Evolutionary conservation across 2,888 invertebrate species (phyloP).

Genomic region (Epinotia nisella): DNA sequence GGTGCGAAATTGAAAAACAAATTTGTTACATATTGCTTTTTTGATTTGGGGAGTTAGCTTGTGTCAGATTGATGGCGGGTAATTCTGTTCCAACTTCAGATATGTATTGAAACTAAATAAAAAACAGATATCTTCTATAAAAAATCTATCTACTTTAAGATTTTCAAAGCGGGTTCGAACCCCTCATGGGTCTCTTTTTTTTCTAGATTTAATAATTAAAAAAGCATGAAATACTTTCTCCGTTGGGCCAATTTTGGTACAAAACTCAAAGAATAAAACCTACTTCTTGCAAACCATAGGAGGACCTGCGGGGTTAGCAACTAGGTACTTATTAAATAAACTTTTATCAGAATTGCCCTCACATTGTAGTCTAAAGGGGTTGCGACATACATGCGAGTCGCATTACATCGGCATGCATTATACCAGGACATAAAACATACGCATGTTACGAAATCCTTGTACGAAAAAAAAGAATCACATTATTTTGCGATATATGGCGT

Average conservation of each 20-base stretch:
- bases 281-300: not conserved
- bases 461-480: conserved; percentile 34
- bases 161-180: too few species aligned
- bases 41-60: conserved; percentile 59
- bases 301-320: not conserved
- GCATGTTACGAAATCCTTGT: conserved; percentile 52
- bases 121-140: not conserved
- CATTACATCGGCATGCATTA: conserved; percentile 66
- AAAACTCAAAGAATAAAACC: too few species aligned
- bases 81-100: conserved; percentile 58
- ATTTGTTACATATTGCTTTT: conserved; percentile 85
- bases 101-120: not conserved
- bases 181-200: too few species aligned
- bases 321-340: not conserved
- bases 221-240: too few species aligned
- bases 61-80: conserved; percentile 53
- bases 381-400: conserved; percentile 62
- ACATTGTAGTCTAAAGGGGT: conserved; percentile 58
- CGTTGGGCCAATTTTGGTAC: too few species aligned
- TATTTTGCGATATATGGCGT: conserved; percentile 39
- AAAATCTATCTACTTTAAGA: too few species aligned
- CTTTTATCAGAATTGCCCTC: conserved; percentile 52
- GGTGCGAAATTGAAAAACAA: conserved; percentile 85
- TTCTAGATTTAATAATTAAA: too few species aligned
- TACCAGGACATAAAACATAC: conserved; percentile 55